Conservation (phyloP, 1,140 invertebrate species). For the Bombus waltoni region DNA sequence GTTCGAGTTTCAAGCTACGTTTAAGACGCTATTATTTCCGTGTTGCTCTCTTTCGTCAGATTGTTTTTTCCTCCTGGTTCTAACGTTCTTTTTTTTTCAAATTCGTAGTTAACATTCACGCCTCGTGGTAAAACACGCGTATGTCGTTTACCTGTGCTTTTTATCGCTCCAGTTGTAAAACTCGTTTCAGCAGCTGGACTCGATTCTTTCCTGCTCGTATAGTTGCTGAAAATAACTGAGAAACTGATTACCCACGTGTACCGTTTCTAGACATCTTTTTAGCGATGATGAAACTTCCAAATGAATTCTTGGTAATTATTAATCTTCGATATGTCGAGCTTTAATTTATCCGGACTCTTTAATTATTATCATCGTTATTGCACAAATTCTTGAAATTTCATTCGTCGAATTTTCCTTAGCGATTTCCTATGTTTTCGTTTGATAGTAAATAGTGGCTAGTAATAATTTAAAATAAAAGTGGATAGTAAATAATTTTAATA, state of each 20-base stretch:
- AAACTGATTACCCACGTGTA: not conserved
- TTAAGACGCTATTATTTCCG: not conserved
- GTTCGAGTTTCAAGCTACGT: not conserved
- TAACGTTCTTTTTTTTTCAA: not conserved
- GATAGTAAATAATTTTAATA: too few relatives aligned
- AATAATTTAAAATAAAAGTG: too few relatives aligned
- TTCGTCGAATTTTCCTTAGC: not conserved
- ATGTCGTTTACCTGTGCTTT: constrained; percentile 17
- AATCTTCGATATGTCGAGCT: not conserved
- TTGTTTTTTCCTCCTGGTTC: not conserved
- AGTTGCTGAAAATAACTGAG: constrained; percentile 22
- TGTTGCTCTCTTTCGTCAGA: too few relatives aligned
- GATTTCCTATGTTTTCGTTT: not conserved
- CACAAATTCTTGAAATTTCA: not conserved
- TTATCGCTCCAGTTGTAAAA: constrained; percentile 29
- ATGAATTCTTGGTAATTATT: too few relatives aligned
- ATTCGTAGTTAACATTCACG: not conserved
- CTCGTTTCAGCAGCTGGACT: constrained; percentile 26
- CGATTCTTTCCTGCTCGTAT: constrained; percentile 8
- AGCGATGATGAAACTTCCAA: not conserved
- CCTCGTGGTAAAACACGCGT: not conserved
- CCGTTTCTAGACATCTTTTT: constrained; percentile 3
- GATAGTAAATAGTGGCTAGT: not conserved
- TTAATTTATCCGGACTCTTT: too few relatives aligned
- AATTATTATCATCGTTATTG: not conserved